Evolutionary conservation across 2,113 vertebrate genomes (phyloP).

Genomic region (Equus quagga): DNA sequence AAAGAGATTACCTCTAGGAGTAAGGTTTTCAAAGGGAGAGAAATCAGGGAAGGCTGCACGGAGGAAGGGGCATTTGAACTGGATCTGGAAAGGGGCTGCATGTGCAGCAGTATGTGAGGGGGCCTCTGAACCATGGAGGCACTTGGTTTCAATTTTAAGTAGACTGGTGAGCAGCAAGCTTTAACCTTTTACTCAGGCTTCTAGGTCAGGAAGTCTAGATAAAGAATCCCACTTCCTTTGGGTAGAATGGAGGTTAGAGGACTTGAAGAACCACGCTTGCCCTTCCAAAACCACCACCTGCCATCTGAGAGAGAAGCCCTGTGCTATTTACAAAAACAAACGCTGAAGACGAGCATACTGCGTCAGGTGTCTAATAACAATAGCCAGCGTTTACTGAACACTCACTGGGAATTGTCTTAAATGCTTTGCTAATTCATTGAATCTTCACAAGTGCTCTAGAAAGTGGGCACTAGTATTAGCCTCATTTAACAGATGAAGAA

Average conservation of each 20-base stretch:
- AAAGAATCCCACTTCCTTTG: neutral
- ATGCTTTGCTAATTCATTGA: neutral
- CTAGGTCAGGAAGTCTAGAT: neutral
- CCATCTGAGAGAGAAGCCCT: neutral
- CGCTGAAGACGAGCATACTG: neutral
- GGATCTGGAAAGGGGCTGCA: neutral
- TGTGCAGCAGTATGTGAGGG: neutral
- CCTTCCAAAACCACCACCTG: conserved; percentile 11
- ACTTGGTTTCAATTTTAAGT: neutral
- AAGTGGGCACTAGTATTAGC: conserved; percentile 1
- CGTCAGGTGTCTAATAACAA: neutral
- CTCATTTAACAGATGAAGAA: conserved; percentile 17
- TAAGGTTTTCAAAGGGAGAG: neutral
- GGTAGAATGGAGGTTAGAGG: neutral
- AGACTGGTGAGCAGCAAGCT: neutral
- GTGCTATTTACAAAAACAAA: neutral
- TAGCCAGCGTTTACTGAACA: neutral
- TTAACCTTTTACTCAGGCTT: neutral
- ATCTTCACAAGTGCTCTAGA: neutral
- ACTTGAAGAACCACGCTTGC: neutral
- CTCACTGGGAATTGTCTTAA: neutral
- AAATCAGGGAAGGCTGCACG: neutral
- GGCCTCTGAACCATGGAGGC: neutral
- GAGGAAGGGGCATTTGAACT: neutral
- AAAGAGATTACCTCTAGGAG: neutral